Conservation (phyloP, 2,888 invertebrate genomes). For the Lasioglossum leucozonium region DNA sequence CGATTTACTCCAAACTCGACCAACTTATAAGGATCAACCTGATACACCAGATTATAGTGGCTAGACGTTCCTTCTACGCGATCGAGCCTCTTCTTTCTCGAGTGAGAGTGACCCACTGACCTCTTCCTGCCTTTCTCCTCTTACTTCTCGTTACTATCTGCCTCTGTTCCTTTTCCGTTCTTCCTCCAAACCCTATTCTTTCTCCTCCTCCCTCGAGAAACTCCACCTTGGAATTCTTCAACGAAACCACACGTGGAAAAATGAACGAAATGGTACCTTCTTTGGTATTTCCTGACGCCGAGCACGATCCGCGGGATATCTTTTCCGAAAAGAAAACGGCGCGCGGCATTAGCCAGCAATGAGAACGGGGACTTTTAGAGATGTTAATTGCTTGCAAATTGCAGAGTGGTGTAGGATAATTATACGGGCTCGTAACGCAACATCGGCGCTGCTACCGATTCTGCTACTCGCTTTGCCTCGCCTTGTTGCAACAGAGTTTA, state of each 20-base stretch:
- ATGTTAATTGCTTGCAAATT: conserved; percentile 49
- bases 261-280: neutral
- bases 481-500: conserved; percentile 10
- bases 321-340: neutral
- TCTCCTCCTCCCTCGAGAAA: neutral
- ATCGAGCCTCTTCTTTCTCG: conserved; percentile 60
- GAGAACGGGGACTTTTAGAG: conserved; percentile 15
- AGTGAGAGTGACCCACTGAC: conserved; percentile 84
- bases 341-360: neutral
- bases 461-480: neutral
- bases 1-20: conserved; percentile 40
- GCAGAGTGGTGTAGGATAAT: conserved; percentile 33
- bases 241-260: conserved; percentile 32
- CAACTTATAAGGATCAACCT: conserved; percentile 45
- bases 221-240: conserved; percentile 8
- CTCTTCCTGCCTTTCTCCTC: conserved; percentile 69
- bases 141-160: neutral
- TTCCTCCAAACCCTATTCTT: conserved; percentile 20
- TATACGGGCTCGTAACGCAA: conserved; percentile 20
- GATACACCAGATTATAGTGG: conserved; percentile 47
- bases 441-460: conserved; percentile 18
- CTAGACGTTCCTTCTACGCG: conserved; percentile 50
- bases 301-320: neutral
- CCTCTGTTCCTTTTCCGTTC: neutral
- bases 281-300: neutral